Conservation (phyloP, 2,888 invertebrate species). For the Chrysolina oricalcia region DNA sequence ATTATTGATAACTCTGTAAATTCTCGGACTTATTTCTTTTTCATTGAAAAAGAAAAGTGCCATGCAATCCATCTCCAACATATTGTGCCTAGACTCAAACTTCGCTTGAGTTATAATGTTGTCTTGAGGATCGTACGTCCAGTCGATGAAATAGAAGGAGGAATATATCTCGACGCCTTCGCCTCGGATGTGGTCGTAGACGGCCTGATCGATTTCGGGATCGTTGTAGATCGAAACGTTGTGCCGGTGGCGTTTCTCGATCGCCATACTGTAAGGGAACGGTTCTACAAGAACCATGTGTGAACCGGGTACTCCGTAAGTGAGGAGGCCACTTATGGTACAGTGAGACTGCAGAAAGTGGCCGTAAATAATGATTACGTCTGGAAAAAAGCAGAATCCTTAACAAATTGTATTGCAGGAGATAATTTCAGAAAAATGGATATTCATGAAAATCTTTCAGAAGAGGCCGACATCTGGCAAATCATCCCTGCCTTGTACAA, state of each 20-base stretch:
- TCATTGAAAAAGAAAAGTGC: conserved; percentile 76
- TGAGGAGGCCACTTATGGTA: conserved; percentile 78
- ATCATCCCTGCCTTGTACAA: too few relatives aligned
- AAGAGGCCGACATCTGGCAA: too few relatives aligned
- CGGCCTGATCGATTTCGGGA: conserved; percentile 74
- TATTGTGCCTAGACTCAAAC: conserved; percentile 73
- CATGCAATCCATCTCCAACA: conserved; percentile 72
- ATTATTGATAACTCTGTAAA: conserved; percentile 74
- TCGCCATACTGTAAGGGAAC: conserved; percentile 63
- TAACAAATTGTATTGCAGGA: too few relatives aligned
- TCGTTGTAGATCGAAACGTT: conserved; percentile 66
- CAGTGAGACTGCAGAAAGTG: conserved; percentile 78
- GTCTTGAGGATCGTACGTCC: conserved; percentile 69
- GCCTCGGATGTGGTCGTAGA: conserved; percentile 68
- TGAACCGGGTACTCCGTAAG: conserved; percentile 74
- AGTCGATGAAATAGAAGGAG: conserved; percentile 75
- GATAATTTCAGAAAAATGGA: too few relatives aligned
- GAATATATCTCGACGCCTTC: conserved; percentile 71
- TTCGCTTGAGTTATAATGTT: conserved; percentile 67
- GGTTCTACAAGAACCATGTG: conserved; percentile 78
- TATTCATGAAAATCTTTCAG: too few relatives aligned
- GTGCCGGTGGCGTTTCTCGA: conserved; percentile 56
- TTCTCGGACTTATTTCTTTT: conserved; percentile 71
- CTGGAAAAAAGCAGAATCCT: conserved; percentile 33
- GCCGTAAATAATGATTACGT: conserved; percentile 79